Base-by-base conservation (phyloP, 1,140 invertebrate species). In the Zaprionus africanus region DNA sequence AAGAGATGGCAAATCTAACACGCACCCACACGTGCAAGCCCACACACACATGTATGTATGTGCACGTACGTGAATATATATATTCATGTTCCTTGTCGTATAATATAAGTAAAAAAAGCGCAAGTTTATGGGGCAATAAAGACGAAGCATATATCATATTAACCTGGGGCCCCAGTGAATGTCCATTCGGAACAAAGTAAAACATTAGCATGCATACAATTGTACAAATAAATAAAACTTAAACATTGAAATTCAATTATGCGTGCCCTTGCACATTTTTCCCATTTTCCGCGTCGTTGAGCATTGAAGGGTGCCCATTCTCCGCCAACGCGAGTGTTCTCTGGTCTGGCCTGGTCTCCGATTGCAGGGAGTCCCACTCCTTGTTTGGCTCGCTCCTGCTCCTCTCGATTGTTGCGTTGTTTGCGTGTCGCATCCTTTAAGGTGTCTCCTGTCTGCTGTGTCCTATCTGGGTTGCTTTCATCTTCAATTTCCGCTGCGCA, bases 401-500 rank as follows among this genome's bases (percentile, higher is more conserved):
- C 17, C 7, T 11, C 15, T 11, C 19, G 17, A 24, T 24, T 51
- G 46, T 13, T n/a, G 43, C 26, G 13, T 19, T 62, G 43, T 13
- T n/a, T 46, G 24, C 43, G 15, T n/a, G 46, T 51, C 76, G 74
- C 67, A 81, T 84, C 75, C 70, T 78, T 81, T 67, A 81, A 84
- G 81, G 84, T 87, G 62, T 77, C 54, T 61, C 65, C 61, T 72
- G 78, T 68, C 74, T 73, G 81, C 66, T 79, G 51, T 83, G 65
- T 67, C 62, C 54, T 88, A 90, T 88, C 85, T 79, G 72, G 66
- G 71, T 72, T 78, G 78, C 81, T 90, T 90, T 79, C 81, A 88
- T 90, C 85, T 90, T 88, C 84, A 88, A 88, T 88, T 88, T 88
- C 84, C 84, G 78, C 63, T 84, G 78, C 73, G 84, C 79, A 82